Evolutionary conservation across 64 coral and sea anemone species (phyloP).

Genomic region (Platygyra sinensis): DNA sequence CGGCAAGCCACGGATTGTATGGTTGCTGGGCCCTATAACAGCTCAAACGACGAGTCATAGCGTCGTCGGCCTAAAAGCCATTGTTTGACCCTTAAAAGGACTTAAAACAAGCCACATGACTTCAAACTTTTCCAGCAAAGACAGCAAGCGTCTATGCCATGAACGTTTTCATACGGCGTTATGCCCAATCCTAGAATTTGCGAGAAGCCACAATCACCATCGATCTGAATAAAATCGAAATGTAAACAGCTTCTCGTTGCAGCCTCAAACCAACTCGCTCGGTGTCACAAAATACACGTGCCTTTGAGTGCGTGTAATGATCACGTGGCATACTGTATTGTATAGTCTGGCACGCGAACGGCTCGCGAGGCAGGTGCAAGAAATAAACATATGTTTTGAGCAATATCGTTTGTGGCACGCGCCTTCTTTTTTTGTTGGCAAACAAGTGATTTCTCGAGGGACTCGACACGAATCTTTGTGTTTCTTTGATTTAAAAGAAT

Average conservation of each 20-base stretch:
- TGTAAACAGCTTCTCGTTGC: not conserved
- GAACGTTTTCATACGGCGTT: not conserved
- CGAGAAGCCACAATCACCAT: not conserved
- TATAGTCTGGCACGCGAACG: slow-evolving; percentile 46
- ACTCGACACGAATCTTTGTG: not conserved
- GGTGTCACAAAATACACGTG: slow-evolving; percentile 8
- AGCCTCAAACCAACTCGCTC: not conserved
- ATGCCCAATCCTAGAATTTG: not conserved
- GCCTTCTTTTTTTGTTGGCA: slow-evolving; percentile 28
- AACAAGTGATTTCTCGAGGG: slow-evolving; percentile 36
- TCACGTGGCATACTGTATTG: slow-evolving; percentile 20
- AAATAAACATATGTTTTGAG: slow-evolving; percentile 46
- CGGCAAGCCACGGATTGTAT: not conserved
- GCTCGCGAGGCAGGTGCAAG: slow-evolving; percentile 49
- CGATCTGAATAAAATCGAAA: not conserved
- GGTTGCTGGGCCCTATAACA: not conserved
- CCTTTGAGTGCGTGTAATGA: not conserved
- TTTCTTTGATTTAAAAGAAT: slow-evolving; percentile 11
- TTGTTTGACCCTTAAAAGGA: not conserved
- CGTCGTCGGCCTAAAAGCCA: not conserved
- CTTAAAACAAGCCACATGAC: not conserved
- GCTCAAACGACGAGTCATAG: not conserved
- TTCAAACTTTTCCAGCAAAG: not conserved
- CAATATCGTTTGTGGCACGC: slow-evolving; percentile 50
- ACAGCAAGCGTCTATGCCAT: not conserved